phyloP scores from a whole-genome alignment of 2,113 vertebrate species.

The Gulo gulo region DNA sequence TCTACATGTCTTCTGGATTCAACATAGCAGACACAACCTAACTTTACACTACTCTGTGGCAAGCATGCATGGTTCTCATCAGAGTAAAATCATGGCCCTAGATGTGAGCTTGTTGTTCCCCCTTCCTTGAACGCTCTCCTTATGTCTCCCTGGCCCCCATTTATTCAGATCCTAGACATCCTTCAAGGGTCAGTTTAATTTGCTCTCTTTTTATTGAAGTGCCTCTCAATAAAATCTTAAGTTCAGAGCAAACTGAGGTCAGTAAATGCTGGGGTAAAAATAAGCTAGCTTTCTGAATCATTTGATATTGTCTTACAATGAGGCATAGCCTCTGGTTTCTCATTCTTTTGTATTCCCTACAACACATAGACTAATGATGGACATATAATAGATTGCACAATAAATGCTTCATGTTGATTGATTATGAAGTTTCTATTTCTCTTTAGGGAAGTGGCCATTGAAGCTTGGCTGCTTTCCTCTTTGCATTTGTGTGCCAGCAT shows the following conservation, averaged over 20 bases:
- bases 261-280: neutral
- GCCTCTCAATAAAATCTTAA: neutral
- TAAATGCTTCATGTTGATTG: slow-evolving; percentile 52
- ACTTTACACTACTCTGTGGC: neutral
- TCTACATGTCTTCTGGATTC: neutral
- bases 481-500: slow-evolving; percentile 46
- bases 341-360: neutral
- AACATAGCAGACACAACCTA: neutral
- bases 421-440: slow-evolving; percentile 52
- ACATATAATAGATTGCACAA: neutral
- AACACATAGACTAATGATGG: neutral
- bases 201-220: neutral
- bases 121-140: neutral
- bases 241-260: neutral
- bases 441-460: slow-evolving; percentile 43
- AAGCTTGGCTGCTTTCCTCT: slow-evolving; percentile 38
- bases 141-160: neutral
- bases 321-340: neutral
- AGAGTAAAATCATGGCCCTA: neutral
- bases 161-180: neutral
- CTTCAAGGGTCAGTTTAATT: neutral
- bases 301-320: neutral
- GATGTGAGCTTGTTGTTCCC: neutral
- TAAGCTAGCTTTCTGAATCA: neutral
- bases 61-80: neutral